A percentile compares a stretch with the other conserved stretches of the same genome.
Conservation (phyloP, 2,797 vertebrate species). For the Myoxocephalus aenaeus region DNA sequence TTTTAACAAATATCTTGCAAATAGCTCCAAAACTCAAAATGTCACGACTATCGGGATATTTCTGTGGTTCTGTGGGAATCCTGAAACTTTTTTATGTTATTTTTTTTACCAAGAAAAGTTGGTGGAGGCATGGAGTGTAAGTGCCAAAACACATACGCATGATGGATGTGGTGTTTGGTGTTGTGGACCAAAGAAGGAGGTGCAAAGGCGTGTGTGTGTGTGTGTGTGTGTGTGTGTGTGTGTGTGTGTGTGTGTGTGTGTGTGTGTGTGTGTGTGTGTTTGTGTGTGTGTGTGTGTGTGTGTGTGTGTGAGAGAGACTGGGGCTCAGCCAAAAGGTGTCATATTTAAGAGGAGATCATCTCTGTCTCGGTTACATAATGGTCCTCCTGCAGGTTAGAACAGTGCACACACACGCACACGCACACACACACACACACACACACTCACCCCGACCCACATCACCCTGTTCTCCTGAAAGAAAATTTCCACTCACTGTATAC, state of each 20-base stretch:
- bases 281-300: background rate
- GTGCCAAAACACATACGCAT: conserved; percentile 1
- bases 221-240: too few species aligned
- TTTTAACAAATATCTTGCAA: conserved; percentile 8
- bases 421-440: background rate
- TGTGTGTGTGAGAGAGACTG: conserved; percentile 21
- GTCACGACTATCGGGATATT: background rate
- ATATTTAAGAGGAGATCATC: conserved; percentile 31
- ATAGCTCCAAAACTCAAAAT: background rate
- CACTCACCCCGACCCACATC: conserved; percentile 46
- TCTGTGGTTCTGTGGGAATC: background rate
- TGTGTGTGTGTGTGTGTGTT: background rate
- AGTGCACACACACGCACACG: too few species aligned
- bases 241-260: too few species aligned
- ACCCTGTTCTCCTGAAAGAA: conserved; percentile 43
- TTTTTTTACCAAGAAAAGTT: background rate
- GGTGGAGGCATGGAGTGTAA: background rate
- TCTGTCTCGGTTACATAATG: background rate
- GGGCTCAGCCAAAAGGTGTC: conserved; percentile 42
- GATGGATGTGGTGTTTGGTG: background rate
- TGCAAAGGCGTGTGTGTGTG: too few species aligned
- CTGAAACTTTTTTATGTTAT: background rate
- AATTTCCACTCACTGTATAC: conserved; percentile 61
- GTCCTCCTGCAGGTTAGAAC: too few species aligned
- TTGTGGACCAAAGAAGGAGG: too few species aligned